A percentile compares a stretch with the other conserved stretches of the same genome.
These are phyloP conservation scores for Rousettus madagascariensis DNA, from an alignment of 2,797 vertebrate species.

Conservation along the genomic window DNA sequence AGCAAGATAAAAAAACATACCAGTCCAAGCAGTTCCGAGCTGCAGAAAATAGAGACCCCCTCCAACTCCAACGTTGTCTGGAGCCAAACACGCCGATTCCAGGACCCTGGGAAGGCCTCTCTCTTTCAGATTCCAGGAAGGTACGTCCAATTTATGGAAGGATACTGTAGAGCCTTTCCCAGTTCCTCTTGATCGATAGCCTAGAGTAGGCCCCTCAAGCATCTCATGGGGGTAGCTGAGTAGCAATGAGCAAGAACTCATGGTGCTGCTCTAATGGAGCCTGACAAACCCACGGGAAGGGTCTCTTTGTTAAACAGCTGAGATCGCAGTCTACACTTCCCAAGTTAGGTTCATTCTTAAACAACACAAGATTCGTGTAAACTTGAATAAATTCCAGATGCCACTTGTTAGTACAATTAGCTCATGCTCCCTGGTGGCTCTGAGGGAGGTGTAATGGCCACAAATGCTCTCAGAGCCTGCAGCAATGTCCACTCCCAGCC, in stretches of 20 bases:
- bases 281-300: neutral
- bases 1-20: constrained; percentile 1
- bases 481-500: neutral
- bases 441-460: neutral
- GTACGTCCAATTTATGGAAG: neutral
- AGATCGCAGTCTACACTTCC: neutral
- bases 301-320: neutral
- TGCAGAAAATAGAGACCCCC: neutral
- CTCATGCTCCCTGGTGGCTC: constrained; percentile 34
- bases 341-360: constrained; percentile 47
- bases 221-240: neutral
- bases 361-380: constrained; percentile 43
- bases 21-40: neutral
- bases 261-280: neutral
- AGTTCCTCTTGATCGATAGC: neutral
- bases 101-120: neutral
- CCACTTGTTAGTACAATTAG: constrained; percentile 53
- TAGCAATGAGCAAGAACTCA: neutral
- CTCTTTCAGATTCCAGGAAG: neutral
- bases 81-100: neutral
- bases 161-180: neutral
- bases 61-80: neutral
- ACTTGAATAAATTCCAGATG: constrained; percentile 59
- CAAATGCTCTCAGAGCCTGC: neutral
- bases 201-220: neutral